A percentile compares a stretch with the other conserved stretches of the same genome.
Conservation (phyloP, 30 jellyfish, hydroid and myxozoan species). For the Aurelia aurita region DNA sequence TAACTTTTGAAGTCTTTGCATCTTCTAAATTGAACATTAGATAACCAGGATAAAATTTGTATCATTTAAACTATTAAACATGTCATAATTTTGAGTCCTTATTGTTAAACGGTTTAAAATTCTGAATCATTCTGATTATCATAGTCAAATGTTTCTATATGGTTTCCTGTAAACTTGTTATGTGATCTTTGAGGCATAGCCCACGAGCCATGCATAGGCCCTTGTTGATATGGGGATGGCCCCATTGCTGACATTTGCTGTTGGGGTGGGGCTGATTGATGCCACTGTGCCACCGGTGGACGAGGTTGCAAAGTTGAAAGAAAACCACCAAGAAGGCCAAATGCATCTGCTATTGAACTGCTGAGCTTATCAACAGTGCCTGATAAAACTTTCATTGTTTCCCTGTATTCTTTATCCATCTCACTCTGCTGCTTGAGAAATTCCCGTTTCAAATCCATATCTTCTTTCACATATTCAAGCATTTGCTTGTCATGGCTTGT, state of each 20-base stretch:
- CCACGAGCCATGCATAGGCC: neutral
- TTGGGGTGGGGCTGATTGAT: conserved; percentile 5
- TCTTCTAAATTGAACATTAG: no score
- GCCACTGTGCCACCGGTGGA: conserved; percentile 24
- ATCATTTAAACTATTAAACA: no score
- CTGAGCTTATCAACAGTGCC: conserved; percentile 9
- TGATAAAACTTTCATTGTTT: conserved; percentile 15
- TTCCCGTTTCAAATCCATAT: conserved; percentile 8
- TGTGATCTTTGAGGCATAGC: conserved; percentile 13
- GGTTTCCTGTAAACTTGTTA: neutral
- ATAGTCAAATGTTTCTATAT: conserved; percentile 6
- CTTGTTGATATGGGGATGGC: conserved; percentile 1
- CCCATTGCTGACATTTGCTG: conserved; percentile 9
- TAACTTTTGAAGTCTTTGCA: no score
- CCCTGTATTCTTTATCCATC: conserved; percentile 21
- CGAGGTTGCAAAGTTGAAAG: conserved; percentile 13
- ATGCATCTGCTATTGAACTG: conserved; percentile 10
- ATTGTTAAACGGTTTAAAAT: neutral
- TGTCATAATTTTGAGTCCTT: neutral
- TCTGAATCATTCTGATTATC: neutral
- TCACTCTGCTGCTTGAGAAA: conserved; percentile 7
- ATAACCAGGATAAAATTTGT: no score
- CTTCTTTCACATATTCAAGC: conserved; percentile 4
- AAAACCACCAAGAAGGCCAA: neutral
- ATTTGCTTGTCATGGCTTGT: neutral